Conservation (phyloP, 2,888 invertebrate species). For the Dromius quadrimaculatus region DNA sequence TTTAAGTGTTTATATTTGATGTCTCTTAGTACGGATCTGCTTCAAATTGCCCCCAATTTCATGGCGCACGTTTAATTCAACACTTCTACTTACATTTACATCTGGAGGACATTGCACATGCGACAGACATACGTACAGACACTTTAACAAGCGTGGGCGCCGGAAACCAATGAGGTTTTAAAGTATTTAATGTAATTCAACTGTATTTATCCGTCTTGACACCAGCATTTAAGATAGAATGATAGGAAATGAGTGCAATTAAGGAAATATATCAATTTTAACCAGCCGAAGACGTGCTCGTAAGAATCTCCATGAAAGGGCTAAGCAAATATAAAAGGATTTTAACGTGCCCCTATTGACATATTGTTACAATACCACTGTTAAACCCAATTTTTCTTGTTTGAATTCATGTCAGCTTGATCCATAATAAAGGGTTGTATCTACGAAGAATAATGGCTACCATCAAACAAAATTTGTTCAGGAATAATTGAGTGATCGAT, state of each 20-base stretch:
- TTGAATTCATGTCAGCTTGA: conserved; percentile 22
- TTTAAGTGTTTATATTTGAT: no score
- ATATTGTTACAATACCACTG: conserved; percentile 26
- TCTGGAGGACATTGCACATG: conserved; percentile 11
- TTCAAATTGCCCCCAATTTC: no score
- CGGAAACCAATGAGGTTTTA: conserved; percentile 50
- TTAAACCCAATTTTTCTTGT: conserved; percentile 27
- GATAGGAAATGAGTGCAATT: not conserved
- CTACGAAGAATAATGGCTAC: conserved; percentile 1
- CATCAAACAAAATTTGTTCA: conserved; percentile 3
- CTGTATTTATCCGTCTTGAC: no score
- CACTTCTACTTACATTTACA: no score
- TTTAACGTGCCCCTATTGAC: not conserved
- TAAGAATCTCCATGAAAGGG: not conserved
- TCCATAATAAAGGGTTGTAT: conserved; percentile 12
- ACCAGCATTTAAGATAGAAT: no score
- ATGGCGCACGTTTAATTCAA: no score
- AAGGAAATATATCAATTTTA: not conserved
- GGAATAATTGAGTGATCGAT: conserved; percentile 19
- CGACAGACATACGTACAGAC: conserved; percentile 10
- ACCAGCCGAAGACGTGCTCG: not conserved
- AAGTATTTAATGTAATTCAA: conserved; percentile 51
- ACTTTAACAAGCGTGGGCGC: conserved; percentile 38
- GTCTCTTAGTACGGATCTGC: no score
- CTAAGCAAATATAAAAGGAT: not conserved